Evolutionary conservation across 2,797 vertebrate species (phyloP), one percentile per base, ranked within the genome.

Genomic region (Gambusia yucatana): DNA sequence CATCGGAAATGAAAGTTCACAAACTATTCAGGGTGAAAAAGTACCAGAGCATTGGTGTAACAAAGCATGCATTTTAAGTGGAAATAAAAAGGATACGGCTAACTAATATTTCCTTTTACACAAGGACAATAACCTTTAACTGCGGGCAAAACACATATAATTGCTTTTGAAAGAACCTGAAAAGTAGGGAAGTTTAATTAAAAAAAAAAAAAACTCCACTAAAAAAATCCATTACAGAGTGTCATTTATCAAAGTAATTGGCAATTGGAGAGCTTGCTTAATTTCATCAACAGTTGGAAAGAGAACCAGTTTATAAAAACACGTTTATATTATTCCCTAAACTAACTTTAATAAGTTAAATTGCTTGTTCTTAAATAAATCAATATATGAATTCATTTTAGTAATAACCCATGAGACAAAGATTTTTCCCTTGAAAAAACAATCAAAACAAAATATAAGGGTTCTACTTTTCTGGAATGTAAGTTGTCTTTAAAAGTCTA

Each of bases 281-380:
- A 92, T 88, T 91, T 93, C 91, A 91, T 88, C 91, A 86, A 93
- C 91, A 94, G 90, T 81, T 94, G 89, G 86, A 93, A 94, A 82
- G 61, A 93, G 81, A 83, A 90, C 85, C 90, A 91, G 83, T 89
- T 93, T 91, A 92, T 92, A 94, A 94, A 75, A 94, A 93, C 91
- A 92, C 63, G 79, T 94, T 96, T 96, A 96, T 96, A 96, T 96
- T 96, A 96, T 96, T 93, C 91, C 92, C 95, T 95, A 96, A 92
- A 87, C 95, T 95, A 96, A 93, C 92, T 94, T 96, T 95, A 95
- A 96, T 96, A 96, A 96, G 95, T 96, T 96, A 96, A 96, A 96
- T 96, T 95, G 93, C 90, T 95, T 94, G 92, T 94, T 93, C 87
- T 96, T 96, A 96, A 96, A 96, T 96, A 96, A 96, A 95, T 95